Percentiles rank a stretch among this genome's conserved stretches.
These are phyloP conservation scores for Heliornis fulica DNA, from an alignment of 2,113 vertebrate species.

Conservation along the genomic window DNA sequence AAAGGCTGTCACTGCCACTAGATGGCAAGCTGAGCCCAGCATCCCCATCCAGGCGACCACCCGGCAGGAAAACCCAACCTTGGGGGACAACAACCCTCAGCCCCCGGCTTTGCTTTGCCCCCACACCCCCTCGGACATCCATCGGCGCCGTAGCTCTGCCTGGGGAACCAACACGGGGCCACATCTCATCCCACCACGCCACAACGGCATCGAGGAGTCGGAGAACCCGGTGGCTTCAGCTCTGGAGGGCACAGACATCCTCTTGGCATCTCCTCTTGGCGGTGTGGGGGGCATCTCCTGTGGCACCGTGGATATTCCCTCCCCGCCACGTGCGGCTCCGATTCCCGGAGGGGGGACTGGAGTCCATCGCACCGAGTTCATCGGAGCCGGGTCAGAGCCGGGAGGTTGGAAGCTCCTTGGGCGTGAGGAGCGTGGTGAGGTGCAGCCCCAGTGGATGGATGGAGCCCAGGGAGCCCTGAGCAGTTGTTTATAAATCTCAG, in stretches of 20 bases:
- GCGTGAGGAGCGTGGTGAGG: background rate
- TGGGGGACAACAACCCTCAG: rapidly evolving
- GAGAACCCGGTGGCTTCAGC: background rate
- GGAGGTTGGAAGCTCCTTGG: background rate
- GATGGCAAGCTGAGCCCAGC: constrained; percentile 45
- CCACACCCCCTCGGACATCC: background rate
- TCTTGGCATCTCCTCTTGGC: background rate
- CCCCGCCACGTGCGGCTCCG: background rate
- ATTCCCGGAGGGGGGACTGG: background rate
- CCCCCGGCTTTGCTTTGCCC: rapidly evolving
- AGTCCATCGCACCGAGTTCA: background rate
- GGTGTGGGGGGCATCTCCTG: no score
- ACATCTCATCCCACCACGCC: rapidly evolving
- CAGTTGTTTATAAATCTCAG: constrained; percentile 57
- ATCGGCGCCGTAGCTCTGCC: background rate
- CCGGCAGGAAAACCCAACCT: background rate
- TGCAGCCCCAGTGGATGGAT: background rate
- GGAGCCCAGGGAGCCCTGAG: constrained; percentile 1
- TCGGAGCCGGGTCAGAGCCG: constrained; percentile 4
- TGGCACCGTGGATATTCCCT: background rate
- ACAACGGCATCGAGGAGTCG: rapidly evolving
- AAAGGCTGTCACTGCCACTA: constrained; percentile 8
- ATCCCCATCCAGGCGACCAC: rapidly evolving
- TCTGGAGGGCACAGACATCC: rapidly evolving
- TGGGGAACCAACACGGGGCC: background rate